Percentiles rank a stretch among this genome's conserved stretches.
Evolutionary conservation across 2,888 invertebrate species (phyloP).

Genomic region (Cephus rjabovi): DNA sequence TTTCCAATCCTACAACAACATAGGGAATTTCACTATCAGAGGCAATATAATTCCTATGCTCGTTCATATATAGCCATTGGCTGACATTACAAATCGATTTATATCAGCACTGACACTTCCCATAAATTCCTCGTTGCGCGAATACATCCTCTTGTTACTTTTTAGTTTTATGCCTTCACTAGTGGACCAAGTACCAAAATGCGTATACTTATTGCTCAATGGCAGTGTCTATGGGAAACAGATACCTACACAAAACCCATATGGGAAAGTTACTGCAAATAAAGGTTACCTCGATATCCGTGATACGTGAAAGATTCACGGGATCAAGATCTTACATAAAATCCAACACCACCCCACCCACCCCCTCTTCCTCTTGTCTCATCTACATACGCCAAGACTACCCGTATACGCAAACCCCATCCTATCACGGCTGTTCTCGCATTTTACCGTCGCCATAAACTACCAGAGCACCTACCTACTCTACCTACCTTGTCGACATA

Average conservation of each 20-base stretch:
- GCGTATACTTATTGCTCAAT: too few relatives aligned
- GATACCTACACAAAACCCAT: neutral
- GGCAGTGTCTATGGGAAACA: too few relatives aligned
- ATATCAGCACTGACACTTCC: too few relatives aligned
- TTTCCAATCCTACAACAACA: too few relatives aligned
- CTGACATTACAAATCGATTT: too few relatives aligned
- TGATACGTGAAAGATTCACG: neutral
- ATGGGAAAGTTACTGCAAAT: neutral
- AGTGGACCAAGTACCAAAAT: too few relatives aligned
- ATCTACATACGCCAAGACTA: neutral
- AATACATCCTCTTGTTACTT: too few relatives aligned
- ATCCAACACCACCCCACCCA: neutral
- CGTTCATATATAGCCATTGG: too few relatives aligned
- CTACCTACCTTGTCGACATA: slow-evolving; percentile 26
- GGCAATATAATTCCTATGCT: too few relatives aligned
- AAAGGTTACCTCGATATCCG: neutral
- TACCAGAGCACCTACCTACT: slow-evolving; percentile 16
- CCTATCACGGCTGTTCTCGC: neutral
- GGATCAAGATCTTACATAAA: neutral
- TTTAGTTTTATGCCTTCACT: too few relatives aligned
- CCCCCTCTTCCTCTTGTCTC: neutral
- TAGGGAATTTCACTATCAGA: too few relatives aligned
- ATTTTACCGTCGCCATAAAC: slow-evolving; percentile 42
- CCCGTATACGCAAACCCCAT: neutral
- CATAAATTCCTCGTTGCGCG: too few relatives aligned